Conservation (phyloP, 1,140 invertebrate genomes). For the Venturia canescens region DNA sequence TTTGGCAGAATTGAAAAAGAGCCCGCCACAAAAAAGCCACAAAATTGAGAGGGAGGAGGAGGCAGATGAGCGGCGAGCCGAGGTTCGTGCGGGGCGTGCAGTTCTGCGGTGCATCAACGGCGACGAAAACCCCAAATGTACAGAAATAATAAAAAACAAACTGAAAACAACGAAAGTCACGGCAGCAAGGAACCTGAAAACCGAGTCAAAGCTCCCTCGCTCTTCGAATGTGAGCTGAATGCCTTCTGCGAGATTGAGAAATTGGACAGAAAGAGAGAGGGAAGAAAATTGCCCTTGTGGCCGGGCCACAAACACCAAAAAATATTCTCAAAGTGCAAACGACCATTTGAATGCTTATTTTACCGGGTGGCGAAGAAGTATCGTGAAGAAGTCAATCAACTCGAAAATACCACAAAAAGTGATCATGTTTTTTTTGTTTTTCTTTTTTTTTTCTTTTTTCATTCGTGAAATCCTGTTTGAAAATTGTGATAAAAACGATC, state of each 20-base stretch:
- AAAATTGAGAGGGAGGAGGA: slow-evolving; percentile 8
- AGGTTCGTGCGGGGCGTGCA: neutral
- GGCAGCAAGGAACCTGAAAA: neutral
- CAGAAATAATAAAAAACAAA: no score
- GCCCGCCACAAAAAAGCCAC: slow-evolving; percentile 28
- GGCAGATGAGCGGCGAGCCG: neutral
- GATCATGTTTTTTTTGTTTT: no score
- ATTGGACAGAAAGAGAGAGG: neutral
- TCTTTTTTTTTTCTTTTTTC: no score
- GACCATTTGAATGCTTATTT: no score
- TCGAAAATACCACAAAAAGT: no score
- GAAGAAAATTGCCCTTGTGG: slow-evolving; percentile 13
- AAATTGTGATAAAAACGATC: no score
- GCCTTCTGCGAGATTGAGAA: neutral
- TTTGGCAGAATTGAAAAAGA: slow-evolving; percentile 26
- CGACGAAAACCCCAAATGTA: neutral
- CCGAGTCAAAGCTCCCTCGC: neutral
- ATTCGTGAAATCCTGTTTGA: no score
- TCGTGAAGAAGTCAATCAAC: no score
- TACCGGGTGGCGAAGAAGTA: no score
- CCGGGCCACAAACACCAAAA: no score
- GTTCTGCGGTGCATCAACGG: slow-evolving; percentile 6
- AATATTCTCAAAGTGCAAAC: neutral
- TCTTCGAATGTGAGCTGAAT: neutral
- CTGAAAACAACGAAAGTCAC: neutral